Evolutionary conservation across 2,113 vertebrate species (phyloP).

Genomic region (Micronycteris hirsuta): DNA sequence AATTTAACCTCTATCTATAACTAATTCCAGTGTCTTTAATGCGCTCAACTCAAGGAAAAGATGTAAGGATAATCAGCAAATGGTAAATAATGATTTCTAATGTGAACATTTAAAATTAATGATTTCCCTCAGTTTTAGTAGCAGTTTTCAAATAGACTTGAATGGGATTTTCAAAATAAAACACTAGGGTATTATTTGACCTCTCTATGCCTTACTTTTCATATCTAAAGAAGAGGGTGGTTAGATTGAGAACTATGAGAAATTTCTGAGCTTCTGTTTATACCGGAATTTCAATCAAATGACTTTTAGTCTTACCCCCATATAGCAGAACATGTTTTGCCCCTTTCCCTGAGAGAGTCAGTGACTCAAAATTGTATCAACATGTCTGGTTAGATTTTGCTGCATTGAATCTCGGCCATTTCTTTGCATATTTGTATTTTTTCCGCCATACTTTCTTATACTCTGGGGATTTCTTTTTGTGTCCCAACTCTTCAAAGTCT

Average conservation of each 20-base stretch:
- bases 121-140: not conserved
- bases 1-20: constrained; percentile 7
- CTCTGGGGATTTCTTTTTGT: not conserved
- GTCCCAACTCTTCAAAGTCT: not conserved
- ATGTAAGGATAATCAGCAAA: not conserved
- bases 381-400: not conserved
- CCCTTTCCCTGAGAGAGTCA: not conserved
- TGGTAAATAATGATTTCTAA: not conserved
- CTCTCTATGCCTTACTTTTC: not conserved
- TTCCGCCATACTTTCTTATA: not conserved
- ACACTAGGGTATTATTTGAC: not conserved
- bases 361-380: not conserved
- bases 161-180: not conserved
- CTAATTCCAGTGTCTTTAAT: not conserved
- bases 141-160: not conserved
- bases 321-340: not conserved
- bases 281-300: not conserved
- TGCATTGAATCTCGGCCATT: not conserved
- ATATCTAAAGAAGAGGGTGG: not conserved
- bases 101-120: not conserved
- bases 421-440: not conserved
- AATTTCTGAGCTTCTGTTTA: not conserved
- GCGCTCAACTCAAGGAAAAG: not conserved
- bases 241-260: not conserved
- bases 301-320: not conserved